Evolutionary conservation across 2,888 invertebrate species (phyloP).

Genomic region (Eristalis arbustorum): DNA sequence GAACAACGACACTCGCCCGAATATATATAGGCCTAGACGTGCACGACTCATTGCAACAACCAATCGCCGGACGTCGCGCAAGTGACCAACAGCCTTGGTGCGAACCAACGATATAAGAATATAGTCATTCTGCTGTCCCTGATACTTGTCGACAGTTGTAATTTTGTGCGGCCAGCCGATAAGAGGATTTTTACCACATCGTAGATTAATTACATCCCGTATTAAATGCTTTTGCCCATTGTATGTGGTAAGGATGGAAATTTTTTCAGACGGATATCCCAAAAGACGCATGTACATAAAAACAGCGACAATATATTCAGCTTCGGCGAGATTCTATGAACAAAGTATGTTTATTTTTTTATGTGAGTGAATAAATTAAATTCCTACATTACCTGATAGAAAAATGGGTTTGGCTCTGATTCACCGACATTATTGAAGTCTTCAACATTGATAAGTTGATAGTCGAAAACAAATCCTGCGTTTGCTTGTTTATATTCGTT

Average conservation of each 20-base stretch:
- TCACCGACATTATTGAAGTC: slow-evolving; percentile 98
- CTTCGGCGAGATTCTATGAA: slow-evolving; percentile 89
- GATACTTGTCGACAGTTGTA: slow-evolving; percentile 99
- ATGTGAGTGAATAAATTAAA: not conserved
- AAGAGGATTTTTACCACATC: slow-evolving; percentile 96
- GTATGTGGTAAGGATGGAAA: slow-evolving; percentile 98
- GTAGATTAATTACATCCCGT: slow-evolving; percentile 94
- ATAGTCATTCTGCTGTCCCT: slow-evolving; percentile 99
- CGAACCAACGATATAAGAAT: slow-evolving; percentile 97
- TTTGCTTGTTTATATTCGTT: slow-evolving; percentile 95
- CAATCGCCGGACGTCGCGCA: slow-evolving; percentile 96
- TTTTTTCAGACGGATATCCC: slow-evolving; percentile 97
- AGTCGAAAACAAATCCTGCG: slow-evolving; percentile 95
- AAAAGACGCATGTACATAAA: slow-evolving; percentile 99
- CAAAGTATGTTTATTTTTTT: not conserved
- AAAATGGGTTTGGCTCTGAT: slow-evolving; percentile 98
- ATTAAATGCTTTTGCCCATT: slow-evolving; percentile 99
- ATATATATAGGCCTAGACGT: slow-evolving; percentile 96
- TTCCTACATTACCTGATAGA: slow-evolving; percentile 89
- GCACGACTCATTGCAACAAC: slow-evolving; percentile 99
- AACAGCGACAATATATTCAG: slow-evolving; percentile 97
- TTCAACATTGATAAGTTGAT: slow-evolving; percentile 97
- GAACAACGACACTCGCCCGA: slow-evolving; percentile 95
- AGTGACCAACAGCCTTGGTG: slow-evolving; percentile 98
- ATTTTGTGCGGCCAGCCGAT: slow-evolving; percentile 96